Evolutionary conservation across 2,797 vertebrate species (phyloP).

Genomic region (Poeciliopsis presidionis): DNA sequence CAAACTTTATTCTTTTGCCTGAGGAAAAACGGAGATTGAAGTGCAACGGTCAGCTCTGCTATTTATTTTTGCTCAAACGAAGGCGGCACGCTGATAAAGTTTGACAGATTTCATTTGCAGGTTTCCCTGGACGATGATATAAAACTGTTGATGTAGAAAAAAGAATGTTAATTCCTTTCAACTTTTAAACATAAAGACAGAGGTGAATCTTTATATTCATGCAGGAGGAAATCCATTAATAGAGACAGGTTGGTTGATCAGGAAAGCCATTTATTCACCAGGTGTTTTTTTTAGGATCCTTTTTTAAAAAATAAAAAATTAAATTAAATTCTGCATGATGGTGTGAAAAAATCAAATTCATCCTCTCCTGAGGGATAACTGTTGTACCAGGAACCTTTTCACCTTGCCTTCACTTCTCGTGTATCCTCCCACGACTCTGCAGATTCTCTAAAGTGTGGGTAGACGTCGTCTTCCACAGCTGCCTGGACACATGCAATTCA

Average conservation of each 20-base stretch:
- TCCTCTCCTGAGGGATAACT: neutral
- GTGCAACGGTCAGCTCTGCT: neutral
- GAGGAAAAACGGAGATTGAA: neutral
- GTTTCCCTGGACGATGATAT: neutral
- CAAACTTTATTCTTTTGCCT: neutral
- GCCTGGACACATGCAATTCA: conserved; percentile 3
- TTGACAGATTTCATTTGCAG: conserved; percentile 1
- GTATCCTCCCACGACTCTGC: neutral
- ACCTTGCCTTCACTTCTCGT: neutral
- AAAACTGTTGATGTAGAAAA: neutral
- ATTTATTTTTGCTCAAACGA: neutral
- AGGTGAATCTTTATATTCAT: neutral
- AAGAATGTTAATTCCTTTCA: neutral
- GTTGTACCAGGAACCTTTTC: neutral
- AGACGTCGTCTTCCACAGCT: neutral
- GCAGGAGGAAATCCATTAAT: neutral
- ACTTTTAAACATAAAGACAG: neutral
- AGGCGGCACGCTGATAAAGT: neutral
- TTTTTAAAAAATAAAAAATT: too few species aligned
- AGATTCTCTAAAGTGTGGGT: neutral
- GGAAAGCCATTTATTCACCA: neutral
- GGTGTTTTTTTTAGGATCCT: neutral
- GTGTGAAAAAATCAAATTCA: neutral
- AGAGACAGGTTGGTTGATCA: conserved; percentile 6
- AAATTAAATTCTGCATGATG: too few species aligned